Evolutionary conservation across 1,140 invertebrate species (phyloP), one percentile per base, ranked within the genome.

Genomic region (Zaprionus ghesquierei): DNA sequence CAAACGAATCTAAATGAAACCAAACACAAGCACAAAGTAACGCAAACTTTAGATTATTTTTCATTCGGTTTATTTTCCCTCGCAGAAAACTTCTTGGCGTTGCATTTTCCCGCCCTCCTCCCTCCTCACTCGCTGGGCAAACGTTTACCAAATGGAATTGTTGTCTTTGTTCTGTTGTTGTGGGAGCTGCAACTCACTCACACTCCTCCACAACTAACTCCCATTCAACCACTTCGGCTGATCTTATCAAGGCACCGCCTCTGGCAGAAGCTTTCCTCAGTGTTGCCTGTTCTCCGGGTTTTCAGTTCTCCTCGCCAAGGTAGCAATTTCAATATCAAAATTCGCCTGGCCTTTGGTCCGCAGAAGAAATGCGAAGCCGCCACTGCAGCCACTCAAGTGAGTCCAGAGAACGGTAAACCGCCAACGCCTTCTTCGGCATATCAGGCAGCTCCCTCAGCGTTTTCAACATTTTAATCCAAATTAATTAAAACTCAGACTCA

Each of bases 261-360:
- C 60, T 38, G 82, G 81, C 82, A 76, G 68, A 86, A 87, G 81
- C 80, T 81, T 81, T 69, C 69, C 54, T 65, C 69, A 38, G 68
- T 51, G 56, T 73, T 55, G 68, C 22, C 59, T 74, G 38, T 31
- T 29, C 59, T 25, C 31, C 23, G 53, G 50, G 23, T 29, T 54
- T 27, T 25, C 23, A 53, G 23, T 15, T 41, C 35, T 41, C 35
- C 35, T 41, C 29, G 70, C 81, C 82, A 86, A 81, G 81, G 81
- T 86, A 86, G 81, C 82, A 86, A 86, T 86, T 86, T 86, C 81
- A 86, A 86, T 86, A 86, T 86, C 78, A 81, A 86, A 86, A 86
- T 86, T 75, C 75, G 68, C 71, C 75, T 86, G 78, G 81, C 78
- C 81, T 86, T 86, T 86, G 82, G 78, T 86, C 78, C 23, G 75